Evolutionary conservation across 2,888 invertebrate genomes (phyloP), one percentile per base, ranked within the genome.

Genomic region (Coenonympha arcania): DNA sequence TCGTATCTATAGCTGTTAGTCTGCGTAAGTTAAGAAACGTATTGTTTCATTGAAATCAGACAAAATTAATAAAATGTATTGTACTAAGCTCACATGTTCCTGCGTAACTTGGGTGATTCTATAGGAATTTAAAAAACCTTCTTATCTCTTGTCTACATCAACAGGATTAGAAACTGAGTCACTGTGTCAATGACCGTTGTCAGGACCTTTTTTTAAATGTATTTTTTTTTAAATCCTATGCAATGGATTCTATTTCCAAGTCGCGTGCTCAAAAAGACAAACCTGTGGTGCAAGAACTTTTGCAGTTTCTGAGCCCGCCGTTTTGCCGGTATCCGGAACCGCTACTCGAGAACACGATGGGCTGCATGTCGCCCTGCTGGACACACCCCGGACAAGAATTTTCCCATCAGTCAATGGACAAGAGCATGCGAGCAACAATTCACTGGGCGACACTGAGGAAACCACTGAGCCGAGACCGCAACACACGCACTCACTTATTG

Each of bases 231-330:
- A n/a, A n/a, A n/a, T n/a, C n/a, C n/a, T n/a, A n/a, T n/a, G n/a
- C n/a, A n/a, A n/a, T n/a, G n/a, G n/a, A n/a, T 6, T 24, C 24
- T 8, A 6, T 24, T 3, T n/a, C 9, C 18, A 20, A 15, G 16
- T 11, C 55, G 63, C 64, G 6, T 39, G 19, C n/a, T 16, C 18
- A 31, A 41, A 46, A 19, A 66, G 71, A 56, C 30, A 16, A 73
- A 83, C 82, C 83, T 83, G 79, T 76, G 79, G 77, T 71, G 79
- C 76, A 61, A 76, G 79, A 69, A 71, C 76, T 70, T 76, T 65
- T 57, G 70, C 72, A 62, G 78, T 62, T 63, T 77, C 77, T 60
- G 76, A 34, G 44, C 11, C 68, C 71, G 84, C 85, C 85, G 85
- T 85, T 65, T 79, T 85, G 84, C 66, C 66, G 75, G 69, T 76